Evolutionary conservation across 2,113 vertebrate species (phyloP).

Genomic region (Fregata magnificens): DNA sequence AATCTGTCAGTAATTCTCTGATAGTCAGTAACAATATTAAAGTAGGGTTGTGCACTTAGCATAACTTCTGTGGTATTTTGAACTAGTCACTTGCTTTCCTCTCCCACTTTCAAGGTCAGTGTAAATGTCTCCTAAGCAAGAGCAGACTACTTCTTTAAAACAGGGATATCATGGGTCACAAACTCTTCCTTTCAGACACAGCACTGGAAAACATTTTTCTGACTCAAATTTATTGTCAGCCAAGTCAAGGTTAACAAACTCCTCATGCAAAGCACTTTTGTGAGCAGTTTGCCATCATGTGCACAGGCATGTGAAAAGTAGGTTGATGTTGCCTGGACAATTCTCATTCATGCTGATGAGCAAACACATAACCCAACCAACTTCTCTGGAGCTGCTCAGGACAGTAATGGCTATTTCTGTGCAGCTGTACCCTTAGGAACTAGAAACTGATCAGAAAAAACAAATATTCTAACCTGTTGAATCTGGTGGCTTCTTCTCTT

Average conservation of each 20-base stretch:
- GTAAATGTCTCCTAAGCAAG: not conserved
- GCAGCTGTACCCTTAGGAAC: not conserved
- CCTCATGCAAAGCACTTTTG: not conserved
- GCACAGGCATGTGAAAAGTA: not conserved
- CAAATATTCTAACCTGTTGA: conserved; percentile 76
- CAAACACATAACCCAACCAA: not conserved
- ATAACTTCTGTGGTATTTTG: not conserved
- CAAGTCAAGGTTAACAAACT: not conserved
- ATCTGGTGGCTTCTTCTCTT: conserved; percentile 78
- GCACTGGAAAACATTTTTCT: not conserved
- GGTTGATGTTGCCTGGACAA: not conserved
- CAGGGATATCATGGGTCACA: not conserved
- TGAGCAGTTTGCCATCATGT: not conserved
- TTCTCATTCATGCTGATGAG: not conserved
- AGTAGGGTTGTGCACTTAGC: not conserved
- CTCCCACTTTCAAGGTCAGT: not conserved
- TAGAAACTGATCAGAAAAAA: not conserved
- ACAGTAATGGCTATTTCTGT: not conserved
- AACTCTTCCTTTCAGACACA: not conserved
- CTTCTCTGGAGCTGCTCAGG: not conserved
- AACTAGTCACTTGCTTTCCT: not conserved
- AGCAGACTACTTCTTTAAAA: not conserved
- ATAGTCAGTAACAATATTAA: not conserved
- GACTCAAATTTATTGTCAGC: not conserved
- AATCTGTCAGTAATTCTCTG: not conserved